Base-by-base conservation (phyloP, 2,888 invertebrate species). In the Athalia rosae region DNA sequence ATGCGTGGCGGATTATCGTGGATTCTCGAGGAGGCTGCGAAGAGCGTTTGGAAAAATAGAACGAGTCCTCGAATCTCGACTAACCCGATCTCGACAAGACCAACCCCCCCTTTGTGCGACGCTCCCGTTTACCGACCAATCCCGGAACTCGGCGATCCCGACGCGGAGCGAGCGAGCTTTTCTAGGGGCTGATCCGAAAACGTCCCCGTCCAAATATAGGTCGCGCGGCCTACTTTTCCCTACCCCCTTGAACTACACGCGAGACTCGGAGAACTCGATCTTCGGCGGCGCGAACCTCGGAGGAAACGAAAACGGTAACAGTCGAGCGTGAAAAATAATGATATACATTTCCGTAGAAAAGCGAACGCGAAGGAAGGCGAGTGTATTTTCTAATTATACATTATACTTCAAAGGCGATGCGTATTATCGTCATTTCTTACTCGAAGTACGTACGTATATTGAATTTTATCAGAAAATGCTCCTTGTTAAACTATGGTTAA, bases 121-220 rank as follows among this genome's bases (percentile, higher is more conserved):
- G 88, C 86, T 89, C 89, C 80, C 87, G 83, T 87, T 85, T 85
- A 83, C 79, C 83, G 81, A 79, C 87, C 88, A 86, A 86, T 86
- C n/a, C n/a, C 79, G 80, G 82, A 81, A 71, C 71, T 28, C 4
- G 59, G 13, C 61, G 43, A 56, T 58, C 56, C 71, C 56, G 71
- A 61, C 62, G 58, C 48, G 5, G 74, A 74, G 59, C 47, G n/a
- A n/a, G n/a, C n/a, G n/a, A 74, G 48, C 47, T 74, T 61, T 62
- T 41, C 59, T 47, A 50, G 61, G 74, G 74, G 74, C 74, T 62
- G 71, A 58, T 41, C 67, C 5, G 59, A 7, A 45, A 56, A 45
- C 71, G 71, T 58, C 56, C 71, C 71, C 71, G 58, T 71, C 45
- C 45, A 13, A 71, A 13, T n/a, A 13, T n/a, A 13, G 45, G 41